Conservation (phyloP, 2,797 vertebrate genomes). For the Tenualosa thibaudeaui region DNA sequence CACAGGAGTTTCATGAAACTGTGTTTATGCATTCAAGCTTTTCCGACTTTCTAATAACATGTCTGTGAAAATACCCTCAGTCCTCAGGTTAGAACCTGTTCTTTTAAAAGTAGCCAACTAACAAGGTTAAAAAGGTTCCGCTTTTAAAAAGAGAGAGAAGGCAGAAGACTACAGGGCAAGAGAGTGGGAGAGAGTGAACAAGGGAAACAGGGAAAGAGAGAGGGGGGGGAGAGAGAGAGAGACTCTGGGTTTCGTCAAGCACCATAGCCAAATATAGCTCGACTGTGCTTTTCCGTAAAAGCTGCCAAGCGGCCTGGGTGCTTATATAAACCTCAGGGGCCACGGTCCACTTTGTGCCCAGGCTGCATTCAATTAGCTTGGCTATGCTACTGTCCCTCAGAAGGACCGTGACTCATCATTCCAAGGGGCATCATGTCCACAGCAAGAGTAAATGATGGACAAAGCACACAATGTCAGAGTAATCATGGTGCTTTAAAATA, state of each 20-base stretch:
- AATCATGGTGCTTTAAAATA: neutral
- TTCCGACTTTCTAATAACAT: constrained; percentile 1
- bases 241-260: constrained; percentile 50
- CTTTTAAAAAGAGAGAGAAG: constrained; percentile 10
- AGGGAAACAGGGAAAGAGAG: neutral
- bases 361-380: constrained; percentile 67
- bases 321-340: constrained; percentile 70
- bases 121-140: constrained; percentile 44
- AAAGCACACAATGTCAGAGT: neutral
- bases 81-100: neutral
- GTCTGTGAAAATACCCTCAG: neutral
- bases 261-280: constrained; percentile 70
- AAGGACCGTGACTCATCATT: constrained; percentile 35
- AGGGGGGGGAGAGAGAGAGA: constrained; percentile 16
- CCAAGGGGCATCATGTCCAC: neutral
- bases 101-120: constrained; percentile 19
- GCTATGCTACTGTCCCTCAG: constrained; percentile 50
- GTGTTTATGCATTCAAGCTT: neutral
- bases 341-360: constrained; percentile 48
- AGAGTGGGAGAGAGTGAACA: neutral
- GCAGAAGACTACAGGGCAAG: neutral
- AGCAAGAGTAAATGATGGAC: neutral
- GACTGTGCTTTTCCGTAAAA: constrained; percentile 52
- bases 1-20: neutral
- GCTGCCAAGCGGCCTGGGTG: constrained; percentile 65